Base-by-base conservation (phyloP, 2,888 invertebrate species). In the Sepiola atlantica region DNA sequence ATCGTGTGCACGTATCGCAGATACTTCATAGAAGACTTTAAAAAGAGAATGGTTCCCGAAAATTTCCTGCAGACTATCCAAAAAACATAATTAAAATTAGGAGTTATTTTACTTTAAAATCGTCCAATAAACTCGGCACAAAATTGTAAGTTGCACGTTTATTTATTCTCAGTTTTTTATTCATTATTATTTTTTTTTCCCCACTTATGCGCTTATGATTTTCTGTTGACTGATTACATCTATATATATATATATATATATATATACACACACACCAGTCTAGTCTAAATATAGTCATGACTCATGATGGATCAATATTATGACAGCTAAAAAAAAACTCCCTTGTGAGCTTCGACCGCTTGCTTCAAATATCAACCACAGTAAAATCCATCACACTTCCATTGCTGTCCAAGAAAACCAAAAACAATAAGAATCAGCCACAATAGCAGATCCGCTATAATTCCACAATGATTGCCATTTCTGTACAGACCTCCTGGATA, bases 401-500 rank as follows among this genome's bases (percentile, higher is more conserved):
- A 12, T 77, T 32, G 77, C n/a, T n/a, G 77, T 77, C 77, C 77
- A 16, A 77, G 32, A 32, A 77, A n/a, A 77, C 77, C 16, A n/a
- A 77, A 57, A 57, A 18, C 77, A 77, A 77, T 18, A 77, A 77
- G 1, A 77, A n/a, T 14, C n/a, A 32, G 12, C 77, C 14, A 77
- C 32, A 77, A 77, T 77, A 77, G 32, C 77, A 77, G 77, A 77
- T 1, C 77, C 77, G 32, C 32, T 16, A n/a, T 32, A 77, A 77
- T n/a, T 77, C 77, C 77, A 77, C 77, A 18, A 2, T 77, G 32
- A 77, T 77, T 77, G 77, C n/a, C 77, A 77, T 77, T 77, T 77
- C 77, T 77, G 77, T n/a, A n/a, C 45, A 77, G n/a, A 32, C 77
- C n/a, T 77, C 77, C 77, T 77, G n/a, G 77, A 77, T 77, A 77